phyloP scores from a whole-genome alignment of 2,888 invertebrate genomes.

The Drosophila nr. perissopoda region DNA sequence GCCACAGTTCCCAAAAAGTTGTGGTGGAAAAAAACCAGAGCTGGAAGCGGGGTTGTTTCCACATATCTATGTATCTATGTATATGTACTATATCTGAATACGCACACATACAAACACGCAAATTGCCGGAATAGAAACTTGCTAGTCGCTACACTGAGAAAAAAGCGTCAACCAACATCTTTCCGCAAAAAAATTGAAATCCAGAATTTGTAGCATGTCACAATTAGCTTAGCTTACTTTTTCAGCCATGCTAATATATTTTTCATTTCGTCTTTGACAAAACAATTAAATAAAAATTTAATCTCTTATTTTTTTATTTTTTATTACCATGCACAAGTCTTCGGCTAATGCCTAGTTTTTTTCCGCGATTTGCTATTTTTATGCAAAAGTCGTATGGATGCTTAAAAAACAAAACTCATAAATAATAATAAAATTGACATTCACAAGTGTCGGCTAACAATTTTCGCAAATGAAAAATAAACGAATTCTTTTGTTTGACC shows the following conservation, averaged over 20 bases:
- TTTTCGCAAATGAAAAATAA: constrained; percentile 11
- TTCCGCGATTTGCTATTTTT: constrained; percentile 30
- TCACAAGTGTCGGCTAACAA: constrained; percentile 46
- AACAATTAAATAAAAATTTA: not conserved
- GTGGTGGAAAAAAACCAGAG: constrained; percentile 72
- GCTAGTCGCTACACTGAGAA: constrained; percentile 46
- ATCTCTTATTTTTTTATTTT: not conserved
- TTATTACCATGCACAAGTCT: not conserved
- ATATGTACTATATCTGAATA: constrained; percentile 9
- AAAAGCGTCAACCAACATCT: not conserved
- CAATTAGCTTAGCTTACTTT: not conserved
- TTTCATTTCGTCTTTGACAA: not conserved
- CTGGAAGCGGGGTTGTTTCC: constrained; percentile 54
- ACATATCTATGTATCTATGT: constrained; percentile 1
- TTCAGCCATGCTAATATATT: not conserved
- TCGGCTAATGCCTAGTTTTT: constrained; percentile 15
- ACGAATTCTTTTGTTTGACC: constrained; percentile 56
- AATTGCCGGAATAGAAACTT: constrained; percentile 40
- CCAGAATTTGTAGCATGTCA: not conserved
- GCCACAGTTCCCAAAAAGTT: constrained; percentile 3
- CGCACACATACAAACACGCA: not conserved
- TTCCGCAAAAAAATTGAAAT: not conserved
- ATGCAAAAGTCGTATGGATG: not conserved
- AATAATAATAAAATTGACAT: constrained; percentile 38
- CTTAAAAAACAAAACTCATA: constrained; percentile 35